Conservation (phyloP, 2,113 vertebrate genomes). For the Rhynchopsitta pachyrhyncha region DNA sequence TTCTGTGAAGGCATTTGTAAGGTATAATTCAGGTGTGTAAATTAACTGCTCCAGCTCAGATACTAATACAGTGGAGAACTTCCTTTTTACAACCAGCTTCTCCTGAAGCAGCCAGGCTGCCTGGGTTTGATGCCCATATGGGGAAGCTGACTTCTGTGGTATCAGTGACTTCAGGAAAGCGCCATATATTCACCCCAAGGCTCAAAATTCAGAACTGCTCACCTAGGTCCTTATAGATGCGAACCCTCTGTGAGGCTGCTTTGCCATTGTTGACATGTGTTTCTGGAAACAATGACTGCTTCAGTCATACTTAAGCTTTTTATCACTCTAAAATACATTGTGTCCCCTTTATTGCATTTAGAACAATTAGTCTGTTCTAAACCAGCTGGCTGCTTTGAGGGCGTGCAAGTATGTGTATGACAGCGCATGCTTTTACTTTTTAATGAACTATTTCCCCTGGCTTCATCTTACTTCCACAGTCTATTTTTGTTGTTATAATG, state of each 20-base stretch:
- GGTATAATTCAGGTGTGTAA: not conserved
- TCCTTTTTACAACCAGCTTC: not conserved
- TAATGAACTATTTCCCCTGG: conserved; percentile 74
- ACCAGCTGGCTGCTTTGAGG: conserved; percentile 66
- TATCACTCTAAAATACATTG: conserved; percentile 40
- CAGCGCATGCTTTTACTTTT: conserved; percentile 71
- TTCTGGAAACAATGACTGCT: conserved; percentile 41
- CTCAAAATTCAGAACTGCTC: not conserved
- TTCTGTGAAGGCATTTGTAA: not conserved
- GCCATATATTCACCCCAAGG: not conserved
- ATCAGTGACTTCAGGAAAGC: not conserved
- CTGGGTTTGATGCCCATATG: not conserved
- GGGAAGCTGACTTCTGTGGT: not conserved
- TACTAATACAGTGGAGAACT: not conserved
- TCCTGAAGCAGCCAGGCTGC: not conserved
- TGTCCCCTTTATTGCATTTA: conserved; percentile 48
- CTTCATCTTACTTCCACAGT: conserved; percentile 56
- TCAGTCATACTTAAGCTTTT: conserved; percentile 30
- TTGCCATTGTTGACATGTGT: not conserved
- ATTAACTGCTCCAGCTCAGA: not conserved
- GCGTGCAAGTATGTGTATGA: conserved; percentile 15
- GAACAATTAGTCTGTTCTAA: conserved; percentile 53
- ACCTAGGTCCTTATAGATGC: not conserved
- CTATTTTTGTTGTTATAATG: conserved; percentile 75
- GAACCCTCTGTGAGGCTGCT: not conserved